Conservation (phyloP, 2,797 vertebrate species). For the Enteromius argenteus region DNA sequence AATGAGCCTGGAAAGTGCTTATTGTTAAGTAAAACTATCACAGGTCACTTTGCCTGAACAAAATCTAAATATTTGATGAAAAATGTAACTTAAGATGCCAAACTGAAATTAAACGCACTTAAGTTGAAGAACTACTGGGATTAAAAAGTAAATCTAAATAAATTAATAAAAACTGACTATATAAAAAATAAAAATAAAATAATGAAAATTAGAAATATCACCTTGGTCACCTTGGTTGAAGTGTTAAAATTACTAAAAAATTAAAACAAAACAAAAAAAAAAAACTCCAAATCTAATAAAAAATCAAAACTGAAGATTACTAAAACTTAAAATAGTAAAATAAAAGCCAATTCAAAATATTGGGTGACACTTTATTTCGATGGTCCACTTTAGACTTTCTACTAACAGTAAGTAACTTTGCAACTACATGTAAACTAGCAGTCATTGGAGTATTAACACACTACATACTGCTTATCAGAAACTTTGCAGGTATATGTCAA, state of each 20-base stretch:
- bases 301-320: background rate
- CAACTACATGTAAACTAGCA: too few species aligned
- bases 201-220: background rate
- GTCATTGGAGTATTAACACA: too few species aligned
- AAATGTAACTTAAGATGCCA: background rate
- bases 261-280: too few species aligned
- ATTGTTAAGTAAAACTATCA: background rate
- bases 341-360: background rate
- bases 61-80: background rate
- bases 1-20: background rate
- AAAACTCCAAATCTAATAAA: background rate
- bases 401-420: too few species aligned
- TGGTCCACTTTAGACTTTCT: too few species aligned
- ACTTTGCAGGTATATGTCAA: too few species aligned
- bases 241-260: background rate
- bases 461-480: too few species aligned
- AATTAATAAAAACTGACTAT: background rate
- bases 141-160: background rate
- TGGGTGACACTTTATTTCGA: too few species aligned
- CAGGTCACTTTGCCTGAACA: background rate
- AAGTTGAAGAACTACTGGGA: background rate
- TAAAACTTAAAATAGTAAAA: background rate
- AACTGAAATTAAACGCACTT: background rate
- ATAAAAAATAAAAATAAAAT: background rate
- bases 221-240: background rate